Conservation (phyloP, 2,797 vertebrate genomes). For the Tadarida brasiliensis region DNA sequence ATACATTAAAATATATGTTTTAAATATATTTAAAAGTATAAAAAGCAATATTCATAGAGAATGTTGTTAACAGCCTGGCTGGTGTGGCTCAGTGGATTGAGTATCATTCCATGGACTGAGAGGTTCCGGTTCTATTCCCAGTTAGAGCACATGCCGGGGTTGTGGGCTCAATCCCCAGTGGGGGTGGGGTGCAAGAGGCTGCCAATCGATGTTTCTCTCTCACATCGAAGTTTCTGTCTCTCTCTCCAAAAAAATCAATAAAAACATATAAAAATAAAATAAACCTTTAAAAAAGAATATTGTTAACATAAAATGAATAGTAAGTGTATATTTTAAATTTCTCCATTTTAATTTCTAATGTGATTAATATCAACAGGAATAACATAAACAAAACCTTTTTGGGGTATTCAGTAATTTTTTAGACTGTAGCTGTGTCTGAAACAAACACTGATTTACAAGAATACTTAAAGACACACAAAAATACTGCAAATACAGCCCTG, state of each 20-base stretch:
- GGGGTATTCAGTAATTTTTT: neutral
- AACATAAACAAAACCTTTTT: constrained; percentile 5
- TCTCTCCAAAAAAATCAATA: too few relatives aligned
- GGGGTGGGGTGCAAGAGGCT: too few relatives aligned
- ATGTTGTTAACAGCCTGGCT: neutral
- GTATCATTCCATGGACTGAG: too few relatives aligned
- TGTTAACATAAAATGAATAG: constrained; percentile 31
- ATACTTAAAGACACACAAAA: neutral
- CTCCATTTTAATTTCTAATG: constrained; percentile 36
- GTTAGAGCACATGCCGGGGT: too few relatives aligned
- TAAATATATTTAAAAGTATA: neutral
- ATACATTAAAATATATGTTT: neutral
- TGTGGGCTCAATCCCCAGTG: too few relatives aligned
- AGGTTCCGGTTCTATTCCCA: too few relatives aligned
- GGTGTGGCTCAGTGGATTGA: too few relatives aligned
- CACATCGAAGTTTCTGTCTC: too few relatives aligned
- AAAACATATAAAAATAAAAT: too few relatives aligned
- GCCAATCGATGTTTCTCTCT: too few relatives aligned
- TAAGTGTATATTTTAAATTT: neutral
- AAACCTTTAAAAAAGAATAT: neutral
- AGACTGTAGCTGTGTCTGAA: neutral
- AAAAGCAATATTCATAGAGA: neutral
- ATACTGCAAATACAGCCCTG: neutral
- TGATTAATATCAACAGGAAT: neutral
- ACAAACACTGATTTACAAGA: neutral